A percentile compares a stretch with the other conserved stretches of the same genome.
These are phyloP conservation scores for Eupithecia inturbata DNA, from an alignment of 2,888 invertebrate genomes.

Conservation along the genomic window DNA sequence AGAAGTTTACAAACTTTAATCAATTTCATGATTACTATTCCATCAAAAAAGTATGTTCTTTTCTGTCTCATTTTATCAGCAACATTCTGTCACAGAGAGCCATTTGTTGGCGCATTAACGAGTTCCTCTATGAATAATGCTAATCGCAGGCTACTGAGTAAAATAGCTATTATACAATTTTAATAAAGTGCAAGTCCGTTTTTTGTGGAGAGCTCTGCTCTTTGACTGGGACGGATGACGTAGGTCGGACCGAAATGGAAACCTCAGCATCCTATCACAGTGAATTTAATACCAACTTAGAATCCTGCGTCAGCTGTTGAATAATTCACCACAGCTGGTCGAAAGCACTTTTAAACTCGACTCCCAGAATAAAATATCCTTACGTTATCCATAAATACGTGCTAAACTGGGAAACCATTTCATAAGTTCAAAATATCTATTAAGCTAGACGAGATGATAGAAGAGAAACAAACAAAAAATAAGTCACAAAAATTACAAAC, in stretches of 20 bases:
- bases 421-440: not conserved
- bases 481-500: not conserved
- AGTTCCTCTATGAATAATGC: constrained; percentile 16
- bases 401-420: not conserved
- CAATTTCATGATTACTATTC: not conserved
- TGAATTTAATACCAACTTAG: constrained; percentile 42
- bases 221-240: constrained; percentile 41
- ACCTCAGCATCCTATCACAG: constrained; percentile 42
- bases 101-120: constrained; percentile 5
- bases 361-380: constrained; percentile 14
- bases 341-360: constrained; percentile 50
- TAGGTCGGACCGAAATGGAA: constrained; percentile 45
- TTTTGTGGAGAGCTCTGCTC: constrained; percentile 19
- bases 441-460: not conserved
- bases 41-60: not conserved
- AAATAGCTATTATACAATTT: constrained; percentile 23
- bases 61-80: not conserved
- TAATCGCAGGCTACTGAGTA: constrained; percentile 9
- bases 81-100: not conserved
- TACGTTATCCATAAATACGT: constrained; percentile 30
- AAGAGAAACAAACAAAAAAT: not conserved
- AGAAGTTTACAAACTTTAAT: not conserved
- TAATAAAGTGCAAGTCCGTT: constrained; percentile 24
- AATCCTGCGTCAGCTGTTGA: constrained; percentile 48
- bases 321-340: constrained; percentile 52